phyloP scores from a whole-genome alignment of 2,797 vertebrate genomes.

The Furcifer pardalis region DNA sequence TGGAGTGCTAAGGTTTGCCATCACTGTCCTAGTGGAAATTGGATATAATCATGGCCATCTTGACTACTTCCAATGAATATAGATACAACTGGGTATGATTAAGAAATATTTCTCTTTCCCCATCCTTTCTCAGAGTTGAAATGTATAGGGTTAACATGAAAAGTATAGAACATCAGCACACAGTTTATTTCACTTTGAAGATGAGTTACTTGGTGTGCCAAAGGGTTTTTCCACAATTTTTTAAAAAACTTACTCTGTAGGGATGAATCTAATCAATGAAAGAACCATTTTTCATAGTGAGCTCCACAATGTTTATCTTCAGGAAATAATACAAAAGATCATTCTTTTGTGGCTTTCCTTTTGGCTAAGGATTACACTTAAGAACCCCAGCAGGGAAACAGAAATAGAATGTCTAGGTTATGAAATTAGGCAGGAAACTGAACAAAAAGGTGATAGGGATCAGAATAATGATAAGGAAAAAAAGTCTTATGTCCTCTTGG shows the following conservation, averaged over 20 bases:
- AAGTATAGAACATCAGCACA: neutral
- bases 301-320: conserved; percentile 41
- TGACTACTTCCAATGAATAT: no score
- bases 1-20: no score
- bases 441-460: neutral
- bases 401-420: conserved; percentile 36
- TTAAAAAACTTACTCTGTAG: neutral
- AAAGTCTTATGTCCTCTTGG: neutral
- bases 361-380: conserved; percentile 32
- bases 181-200: conserved; percentile 27
- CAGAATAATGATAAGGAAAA: neutral
- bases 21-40: no score
- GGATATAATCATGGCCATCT: no score
- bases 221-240: neutral
- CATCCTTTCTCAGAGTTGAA: neutral
- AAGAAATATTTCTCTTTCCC: conserved; percentile 6
- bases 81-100: no score
- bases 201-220: conserved; percentile 20
- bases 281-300: conserved; percentile 37
- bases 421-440: conserved; percentile 33
- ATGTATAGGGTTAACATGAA: neutral
- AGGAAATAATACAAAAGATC: conserved; percentile 55
- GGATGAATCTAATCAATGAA: conserved; percentile 7
- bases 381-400: conserved; percentile 51
- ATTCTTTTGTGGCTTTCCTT: conserved; percentile 62